Base-by-base conservation (phyloP, 1,140 invertebrate species). In the Platyscapa corneri region DNA sequence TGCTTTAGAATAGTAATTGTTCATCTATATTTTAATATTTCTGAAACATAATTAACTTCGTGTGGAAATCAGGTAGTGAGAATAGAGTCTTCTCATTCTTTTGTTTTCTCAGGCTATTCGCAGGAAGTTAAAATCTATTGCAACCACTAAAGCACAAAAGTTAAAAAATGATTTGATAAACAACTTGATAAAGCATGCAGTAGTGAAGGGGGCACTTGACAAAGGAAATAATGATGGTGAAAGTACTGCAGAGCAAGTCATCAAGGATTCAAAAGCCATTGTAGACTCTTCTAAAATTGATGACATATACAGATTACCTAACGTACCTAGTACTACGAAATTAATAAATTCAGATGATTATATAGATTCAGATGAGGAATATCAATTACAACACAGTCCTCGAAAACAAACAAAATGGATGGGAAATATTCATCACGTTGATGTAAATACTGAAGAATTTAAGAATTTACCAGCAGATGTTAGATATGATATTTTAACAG, bases 401-500 rank as follows among this genome's bases (percentile, higher is more conserved):
- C 91, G 93, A 1, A 93, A 94, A 85, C 94, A 94, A 83, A 89
- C 91, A 3, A 94, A 93, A 89, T 93, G 93, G 94, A 91, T 93
- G 56, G 96, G 92, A 80, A 94, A 98, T 92, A 93, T 98, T 87
- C 96, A 97, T 90, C 94, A 94, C 0, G 95, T 98, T 49, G 96
- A 99, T 94, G 94, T 98, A 20, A 95, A 96, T 42, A 96, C 95
- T 84, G 92, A 94, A 23, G 95, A 97, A 86, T 99, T 99, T 90
- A 96, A 96, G 90, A 94, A 94, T 53, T 92, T 99, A 84, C 97
- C 98, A 27, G 94, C 96, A 0, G 97, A 99, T 93, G 96, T 98
- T 18, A 96, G 98, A 86, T 98, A 99, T 94, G 98, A 99, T 92
- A 96, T 99, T 88, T 94, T 99, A 0, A 95, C 95, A 70, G 98